phyloP scores from a whole-genome alignment of 2,888 invertebrate species.

The Eupithecia insigniata region DNA sequence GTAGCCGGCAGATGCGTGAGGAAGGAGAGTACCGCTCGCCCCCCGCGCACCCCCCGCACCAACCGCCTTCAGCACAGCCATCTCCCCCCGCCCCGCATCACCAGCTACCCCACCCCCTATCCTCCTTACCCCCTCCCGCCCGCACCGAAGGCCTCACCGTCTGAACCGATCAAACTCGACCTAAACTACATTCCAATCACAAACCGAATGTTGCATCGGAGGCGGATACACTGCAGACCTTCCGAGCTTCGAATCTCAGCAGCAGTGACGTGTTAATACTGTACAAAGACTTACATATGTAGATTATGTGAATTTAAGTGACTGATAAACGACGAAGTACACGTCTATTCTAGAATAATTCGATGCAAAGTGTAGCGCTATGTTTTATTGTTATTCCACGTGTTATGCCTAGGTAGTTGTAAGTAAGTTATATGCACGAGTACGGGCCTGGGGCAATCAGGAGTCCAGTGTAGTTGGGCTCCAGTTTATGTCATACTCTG shows the following conservation, averaged over 20 bases:
- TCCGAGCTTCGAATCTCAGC: constrained; percentile 44
- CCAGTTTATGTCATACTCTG: constrained; percentile 83
- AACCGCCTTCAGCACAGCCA: constrained; percentile 76
- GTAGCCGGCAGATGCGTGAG: constrained; percentile 81
- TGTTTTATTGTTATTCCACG: constrained; percentile 79
- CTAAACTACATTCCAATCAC: constrained; percentile 65
- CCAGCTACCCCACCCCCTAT: constrained; percentile 77
- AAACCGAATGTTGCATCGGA: constrained; percentile 46
- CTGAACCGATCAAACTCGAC: constrained; percentile 67
- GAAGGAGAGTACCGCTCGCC: constrained; percentile 79
- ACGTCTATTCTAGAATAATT: constrained; percentile 66
- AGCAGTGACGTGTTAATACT: constrained; percentile 67
- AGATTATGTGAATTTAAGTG: constrained; percentile 60
- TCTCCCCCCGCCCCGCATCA: constrained; percentile 82
- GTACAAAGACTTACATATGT: constrained; percentile 76
- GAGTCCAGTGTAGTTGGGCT: constrained; percentile 64
- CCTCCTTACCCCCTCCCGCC: constrained; percentile 86
- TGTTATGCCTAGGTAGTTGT: constrained; percentile 75
- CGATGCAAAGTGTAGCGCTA: constrained; percentile 72
- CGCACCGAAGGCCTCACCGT: constrained; percentile 90
- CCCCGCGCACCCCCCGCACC: constrained; percentile 69
- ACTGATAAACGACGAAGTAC: constrained; percentile 63
- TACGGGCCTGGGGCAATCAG: constrained; percentile 84
- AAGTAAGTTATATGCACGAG: constrained; percentile 79
- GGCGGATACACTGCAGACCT: constrained; percentile 46